phyloP scores from a whole-genome alignment of 2,888 invertebrate genomes.

The Volucella inanis region DNA sequence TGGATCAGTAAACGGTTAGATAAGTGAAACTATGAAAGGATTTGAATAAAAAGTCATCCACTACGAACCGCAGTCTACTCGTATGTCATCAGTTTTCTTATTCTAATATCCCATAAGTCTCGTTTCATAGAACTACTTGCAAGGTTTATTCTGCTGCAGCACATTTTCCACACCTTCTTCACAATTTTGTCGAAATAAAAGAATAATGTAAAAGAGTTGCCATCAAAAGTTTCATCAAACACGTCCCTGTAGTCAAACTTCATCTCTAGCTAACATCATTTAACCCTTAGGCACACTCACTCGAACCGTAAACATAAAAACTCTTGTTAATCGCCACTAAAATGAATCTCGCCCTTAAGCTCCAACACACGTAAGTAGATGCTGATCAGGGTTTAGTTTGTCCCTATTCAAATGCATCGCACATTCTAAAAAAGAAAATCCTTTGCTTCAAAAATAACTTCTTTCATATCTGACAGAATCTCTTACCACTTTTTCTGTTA shows the following conservation, averaged over 20 bases:
- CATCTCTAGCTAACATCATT: not conserved
- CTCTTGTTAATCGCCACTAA: conserved; percentile 41
- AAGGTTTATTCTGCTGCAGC: no score
- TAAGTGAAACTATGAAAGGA: no score
- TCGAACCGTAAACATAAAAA: conserved; percentile 7
- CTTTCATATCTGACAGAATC: conserved; percentile 32
- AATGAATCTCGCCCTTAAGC: not conserved
- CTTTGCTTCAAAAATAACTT: conserved; percentile 42
- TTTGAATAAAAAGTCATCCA: no score
- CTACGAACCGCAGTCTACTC: no score
- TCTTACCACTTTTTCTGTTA: not conserved
- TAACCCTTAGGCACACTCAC: not conserved
- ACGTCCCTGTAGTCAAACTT: not conserved
- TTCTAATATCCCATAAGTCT: no score
- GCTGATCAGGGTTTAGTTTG: conserved; percentile 1
- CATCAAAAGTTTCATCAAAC: not conserved
- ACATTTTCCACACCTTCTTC: no score
- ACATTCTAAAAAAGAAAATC: conserved; percentile 33
- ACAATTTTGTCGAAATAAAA: no score
- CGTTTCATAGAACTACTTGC: no score
- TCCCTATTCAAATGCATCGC: conserved; percentile 4
- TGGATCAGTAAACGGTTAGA: no score
- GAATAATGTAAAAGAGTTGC: not conserved
- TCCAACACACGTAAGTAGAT: conserved; percentile 22
- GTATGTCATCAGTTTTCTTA: no score